Evolutionary conservation across 2,888 invertebrate species (phyloP).

Genomic region (Heteropelma amictum): DNA sequence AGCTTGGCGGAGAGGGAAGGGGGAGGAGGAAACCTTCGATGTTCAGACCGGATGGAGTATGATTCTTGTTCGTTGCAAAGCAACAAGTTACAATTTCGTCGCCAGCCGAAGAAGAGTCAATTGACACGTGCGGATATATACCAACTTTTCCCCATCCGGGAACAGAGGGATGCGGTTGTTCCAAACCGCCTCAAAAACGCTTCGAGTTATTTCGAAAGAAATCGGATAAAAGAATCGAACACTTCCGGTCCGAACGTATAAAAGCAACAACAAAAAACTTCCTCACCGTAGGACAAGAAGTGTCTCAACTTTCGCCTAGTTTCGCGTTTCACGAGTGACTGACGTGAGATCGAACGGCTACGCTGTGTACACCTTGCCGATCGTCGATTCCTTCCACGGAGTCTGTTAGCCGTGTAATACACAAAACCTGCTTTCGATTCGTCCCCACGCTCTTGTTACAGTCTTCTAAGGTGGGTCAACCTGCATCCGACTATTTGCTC

Average conservation of each 20-base stretch:
- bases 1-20: background rate
- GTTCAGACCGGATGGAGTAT: slow-evolving; percentile 5
- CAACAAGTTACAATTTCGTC: slow-evolving; percentile 23
- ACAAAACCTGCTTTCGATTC: slow-evolving; percentile 2
- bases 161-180: background rate
- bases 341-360: slow-evolving; percentile 40
- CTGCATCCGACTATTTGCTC: background rate
- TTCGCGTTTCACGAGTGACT: slow-evolving; percentile 67
- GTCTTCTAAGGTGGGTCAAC: background rate
- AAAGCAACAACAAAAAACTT: slow-evolving; percentile 22
- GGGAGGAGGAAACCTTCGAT: slow-evolving; percentile 5
- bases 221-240: background rate
- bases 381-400: slow-evolving; percentile 31
- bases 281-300: slow-evolving; percentile 3
- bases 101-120: background rate
- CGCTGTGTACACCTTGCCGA: slow-evolving; percentile 27
- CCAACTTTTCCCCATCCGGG: background rate
- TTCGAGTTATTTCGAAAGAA: background rate
- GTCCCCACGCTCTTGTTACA: slow-evolving; percentile 21
- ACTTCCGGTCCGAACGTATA: background rate
- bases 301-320: slow-evolving; percentile 60
- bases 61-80: background rate
- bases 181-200: background rate
- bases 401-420: too few species aligned
- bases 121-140: too few species aligned